Base-by-base conservation (phyloP, 1,140 invertebrate species). In the Papilio dardanus region DNA sequence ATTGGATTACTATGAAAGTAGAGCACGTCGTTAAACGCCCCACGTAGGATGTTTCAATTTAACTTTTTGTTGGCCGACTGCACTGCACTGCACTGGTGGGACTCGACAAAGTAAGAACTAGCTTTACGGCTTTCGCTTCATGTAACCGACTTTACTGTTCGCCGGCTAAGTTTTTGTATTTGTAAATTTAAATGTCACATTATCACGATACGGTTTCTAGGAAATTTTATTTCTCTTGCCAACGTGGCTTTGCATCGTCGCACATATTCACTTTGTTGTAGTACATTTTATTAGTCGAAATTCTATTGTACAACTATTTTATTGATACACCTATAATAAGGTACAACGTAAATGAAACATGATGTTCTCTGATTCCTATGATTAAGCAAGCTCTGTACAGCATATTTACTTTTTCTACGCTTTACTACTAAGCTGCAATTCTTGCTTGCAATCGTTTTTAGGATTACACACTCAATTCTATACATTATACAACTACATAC, bases 1-100 rank as follows among this genome's bases (percentile, higher is more conserved):
- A 73, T 73, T 73, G 69, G 69, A 73, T 73, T 54, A 73, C 69
- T 73, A 73, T 73, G 69, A 42, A 73, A 73, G 69, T 73, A 73
- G 69, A 73, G 42, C 69, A 73, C 69, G 69, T 54, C 69, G 69
- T 73, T 73, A 73, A 73, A 73, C 69, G 69, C 46, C 46, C 42
- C 69, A 73, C 69, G 69, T 73, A 73, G 69, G 69, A 73, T 73
- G 69, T 73, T 73, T 73, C 69, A 73, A 73, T 73, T 73, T 73
- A 73, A 73, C 69, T 73, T 73, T 73, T 73, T 73, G 69, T 73
- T 73, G 31, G 46, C 58, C 12, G 8, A 73, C 69, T 73, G 69
- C 69, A 73, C 69, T 71, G 40, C 40, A 42, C 40, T 42, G 40
- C 40, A 14, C 40, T 46, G 42, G 42, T 19, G 42, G 69, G 69